A percentile compares a stretch with the other conserved stretches of the same genome.
phyloP scores from a whole-genome alignment of 2,797 vertebrate genomes.

The Dallia pectoralis region DNA sequence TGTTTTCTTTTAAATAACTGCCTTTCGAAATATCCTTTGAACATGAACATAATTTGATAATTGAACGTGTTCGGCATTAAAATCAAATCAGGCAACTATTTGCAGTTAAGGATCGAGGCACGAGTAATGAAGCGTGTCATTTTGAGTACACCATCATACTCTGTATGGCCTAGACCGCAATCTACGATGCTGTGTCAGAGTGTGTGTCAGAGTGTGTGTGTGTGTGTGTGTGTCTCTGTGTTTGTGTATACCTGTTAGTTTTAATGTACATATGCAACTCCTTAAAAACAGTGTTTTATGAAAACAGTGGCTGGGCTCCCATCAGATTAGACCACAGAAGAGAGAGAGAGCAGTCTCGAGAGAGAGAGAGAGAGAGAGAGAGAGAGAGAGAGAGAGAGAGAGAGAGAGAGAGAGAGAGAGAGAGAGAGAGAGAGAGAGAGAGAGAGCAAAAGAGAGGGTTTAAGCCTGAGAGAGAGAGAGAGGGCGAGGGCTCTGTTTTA shows the following conservation, averaged over 20 bases:
- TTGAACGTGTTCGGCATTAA: background rate
- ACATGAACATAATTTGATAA: background rate
- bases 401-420: too few species aligned
- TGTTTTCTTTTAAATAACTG: background rate
- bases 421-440: too few species aligned
- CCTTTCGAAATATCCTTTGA: background rate
- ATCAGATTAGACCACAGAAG: slow-evolving; percentile 76
- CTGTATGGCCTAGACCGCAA: slow-evolving; percentile 34
- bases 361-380: slow-evolving; percentile 22
- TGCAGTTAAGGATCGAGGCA: background rate
- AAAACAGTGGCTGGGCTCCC: slow-evolving; percentile 77
- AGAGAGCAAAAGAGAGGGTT: too few species aligned
- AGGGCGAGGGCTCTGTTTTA: too few species aligned
- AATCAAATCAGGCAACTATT: background rate
- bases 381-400: slow-evolving; percentile 42
- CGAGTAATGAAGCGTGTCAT: background rate
- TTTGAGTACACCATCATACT: slow-evolving; percentile 7
- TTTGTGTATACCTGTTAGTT: slow-evolving; percentile 37
- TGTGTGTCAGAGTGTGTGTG: slow-evolving; percentile 25
- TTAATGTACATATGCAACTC: slow-evolving; percentile 80
- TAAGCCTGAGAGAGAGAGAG: too few species aligned
- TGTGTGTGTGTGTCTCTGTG: slow-evolving; percentile 10
- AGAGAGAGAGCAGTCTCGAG: slow-evolving; percentile 63
- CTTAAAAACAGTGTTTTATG: slow-evolving; percentile 79
- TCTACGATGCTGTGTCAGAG: background rate